Evolutionary conservation across 2,797 vertebrate species (phyloP).

Genomic region (Sebastes vulpes): DNA sequence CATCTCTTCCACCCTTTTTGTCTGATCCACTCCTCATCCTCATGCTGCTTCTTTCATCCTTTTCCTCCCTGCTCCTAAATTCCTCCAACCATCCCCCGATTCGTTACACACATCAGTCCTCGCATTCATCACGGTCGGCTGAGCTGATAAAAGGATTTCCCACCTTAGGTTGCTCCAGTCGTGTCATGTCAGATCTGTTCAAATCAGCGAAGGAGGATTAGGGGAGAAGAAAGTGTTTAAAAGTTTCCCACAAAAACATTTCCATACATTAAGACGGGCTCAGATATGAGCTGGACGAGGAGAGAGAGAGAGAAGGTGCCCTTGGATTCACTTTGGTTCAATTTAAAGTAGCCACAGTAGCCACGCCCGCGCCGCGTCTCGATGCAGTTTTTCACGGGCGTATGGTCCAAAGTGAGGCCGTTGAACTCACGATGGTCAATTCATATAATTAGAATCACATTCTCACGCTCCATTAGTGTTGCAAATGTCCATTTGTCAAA

Average conservation of each 20-base stretch:
- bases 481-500: conserved; percentile 63
- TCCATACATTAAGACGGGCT: conserved; percentile 27
- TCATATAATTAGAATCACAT: conserved; percentile 54
- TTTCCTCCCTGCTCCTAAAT: conserved; percentile 33
- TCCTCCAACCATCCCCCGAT: conserved; percentile 45
- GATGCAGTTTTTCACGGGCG: conserved; percentile 10
- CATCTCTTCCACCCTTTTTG: neutral
- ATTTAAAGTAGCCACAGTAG: neutral
- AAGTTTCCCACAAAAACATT: conserved; percentile 67
- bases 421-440: conserved; percentile 31
- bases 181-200: conserved; percentile 70
- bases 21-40: conserved; percentile 10
- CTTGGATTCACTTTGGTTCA: conserved; percentile 20
- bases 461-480: conserved; percentile 60
- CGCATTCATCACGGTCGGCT: conserved; percentile 39
- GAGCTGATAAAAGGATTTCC: conserved; percentile 79
- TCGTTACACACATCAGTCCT: conserved; percentile 54
- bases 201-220: conserved; percentile 70
- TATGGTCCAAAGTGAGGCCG: conserved; percentile 38
- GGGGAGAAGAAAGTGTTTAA: conserved; percentile 60
- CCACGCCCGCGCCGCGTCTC: conserved; percentile 6
- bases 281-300: conserved; percentile 21
- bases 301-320: conserved; percentile 36
- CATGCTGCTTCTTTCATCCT: conserved; percentile 1
- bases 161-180: conserved; percentile 55